A percentile compares a stretch with the other conserved stretches of the same genome.
Conservation (phyloP, 2,113 vertebrate genomes). For the Mormyrus iriodes region DNA sequence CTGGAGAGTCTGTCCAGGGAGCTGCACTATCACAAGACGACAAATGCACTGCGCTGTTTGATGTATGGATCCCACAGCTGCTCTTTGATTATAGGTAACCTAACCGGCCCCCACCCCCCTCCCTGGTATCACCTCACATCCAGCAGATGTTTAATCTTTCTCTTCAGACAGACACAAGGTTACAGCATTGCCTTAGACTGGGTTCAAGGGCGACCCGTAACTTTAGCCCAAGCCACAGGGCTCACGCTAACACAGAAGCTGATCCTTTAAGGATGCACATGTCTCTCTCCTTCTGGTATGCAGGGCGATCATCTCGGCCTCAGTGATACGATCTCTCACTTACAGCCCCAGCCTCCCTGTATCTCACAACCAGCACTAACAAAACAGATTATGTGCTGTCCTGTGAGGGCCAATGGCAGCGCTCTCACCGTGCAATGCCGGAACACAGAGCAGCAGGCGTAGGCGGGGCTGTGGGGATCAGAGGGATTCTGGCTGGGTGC, state of each 20-base stretch:
- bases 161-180: slow-evolving; percentile 48
- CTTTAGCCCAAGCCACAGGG: background rate
- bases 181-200: slow-evolving; percentile 31
- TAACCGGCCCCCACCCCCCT: background rate
- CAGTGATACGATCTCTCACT: background rate
- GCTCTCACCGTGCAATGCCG: background rate
- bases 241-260: background rate
- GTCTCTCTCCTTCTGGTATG: background rate
- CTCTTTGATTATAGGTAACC: slow-evolving; percentile 31
- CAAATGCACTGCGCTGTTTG: slow-evolving; percentile 35
- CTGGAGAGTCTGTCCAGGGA: background rate
- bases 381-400: background rate
- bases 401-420: background rate
- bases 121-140: slow-evolving; percentile 14
- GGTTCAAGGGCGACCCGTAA: slow-evolving; percentile 30
- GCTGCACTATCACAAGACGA: background rate
- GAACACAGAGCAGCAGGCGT: background rate
- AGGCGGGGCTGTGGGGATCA: background rate
- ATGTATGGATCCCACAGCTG: slow-evolving; percentile 40
- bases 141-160: slow-evolving; percentile 35
- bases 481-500: background rate
- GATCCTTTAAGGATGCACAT: background rate
- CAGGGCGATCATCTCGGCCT: background rate
- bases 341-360: background rate
- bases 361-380: background rate